Conservation (phyloP, 1,140 invertebrate species). For the Cyrtorhinus lividipennis region DNA sequence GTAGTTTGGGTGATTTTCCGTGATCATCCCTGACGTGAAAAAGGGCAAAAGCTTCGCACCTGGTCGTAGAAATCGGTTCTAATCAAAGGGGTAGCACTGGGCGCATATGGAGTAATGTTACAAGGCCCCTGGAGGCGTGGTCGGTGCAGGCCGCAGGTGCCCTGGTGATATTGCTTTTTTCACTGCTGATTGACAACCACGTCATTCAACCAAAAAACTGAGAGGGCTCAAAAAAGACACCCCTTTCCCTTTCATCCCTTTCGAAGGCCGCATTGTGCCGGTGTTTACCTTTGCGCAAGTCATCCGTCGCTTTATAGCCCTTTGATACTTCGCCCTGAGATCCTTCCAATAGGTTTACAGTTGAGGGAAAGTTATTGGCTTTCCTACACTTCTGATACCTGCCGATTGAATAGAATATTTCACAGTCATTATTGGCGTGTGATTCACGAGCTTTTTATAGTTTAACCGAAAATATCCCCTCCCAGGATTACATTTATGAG, state of each 20-base stretch:
- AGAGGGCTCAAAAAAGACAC: not conserved
- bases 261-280: not conserved
- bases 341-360: not conserved
- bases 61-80: not conserved
- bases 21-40: not conserved
- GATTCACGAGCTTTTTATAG: slow-evolving; percentile 5
- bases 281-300: slow-evolving; percentile 8
- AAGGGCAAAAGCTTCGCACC: not conserved
- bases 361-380: slow-evolving; percentile 1
- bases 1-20: slow-evolving; percentile 1
- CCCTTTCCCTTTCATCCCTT: no score
- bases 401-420: not conserved
- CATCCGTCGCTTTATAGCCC: not conserved
- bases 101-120: not conserved
- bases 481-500: not conserved
- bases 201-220: not conserved
- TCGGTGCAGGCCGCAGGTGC: not conserved
- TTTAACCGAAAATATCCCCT: not conserved
- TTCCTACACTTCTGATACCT: not conserved
- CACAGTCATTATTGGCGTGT: slow-evolving; percentile 7
- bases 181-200: not conserved
- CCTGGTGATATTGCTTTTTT: slow-evolving; percentile 4
- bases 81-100: not conserved
- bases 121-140: no score
- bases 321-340: not conserved